phyloP scores from a whole-genome alignment of 2,888 invertebrate genomes.

The Nymphalis polychloros region DNA sequence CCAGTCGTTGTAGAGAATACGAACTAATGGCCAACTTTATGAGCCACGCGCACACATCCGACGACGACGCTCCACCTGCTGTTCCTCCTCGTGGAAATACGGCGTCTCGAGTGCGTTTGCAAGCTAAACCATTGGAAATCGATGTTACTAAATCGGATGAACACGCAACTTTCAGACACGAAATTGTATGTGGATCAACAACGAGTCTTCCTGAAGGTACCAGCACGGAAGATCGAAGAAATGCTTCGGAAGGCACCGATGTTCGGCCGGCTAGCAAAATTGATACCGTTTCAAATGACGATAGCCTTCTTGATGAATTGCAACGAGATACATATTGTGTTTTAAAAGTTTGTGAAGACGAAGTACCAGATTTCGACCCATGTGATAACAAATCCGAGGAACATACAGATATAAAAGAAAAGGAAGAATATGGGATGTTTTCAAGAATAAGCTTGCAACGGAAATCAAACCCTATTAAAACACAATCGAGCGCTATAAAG shows the following conservation, averaged over 20 bases:
- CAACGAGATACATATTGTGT: conserved; percentile 70
- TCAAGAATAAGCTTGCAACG: conserved; percentile 69
- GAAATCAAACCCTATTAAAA: conserved; percentile 74
- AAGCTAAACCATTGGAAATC: conserved; percentile 52
- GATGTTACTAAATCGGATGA: conserved; percentile 87
- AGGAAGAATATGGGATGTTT: conserved; percentile 61
- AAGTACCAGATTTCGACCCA: conserved; percentile 42
- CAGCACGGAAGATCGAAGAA: conserved; percentile 34
- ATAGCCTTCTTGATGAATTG: conserved; percentile 72
- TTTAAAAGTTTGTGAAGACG: conserved; percentile 71
- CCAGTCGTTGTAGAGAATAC: conserved; percentile 64
- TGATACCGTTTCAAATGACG: conserved; percentile 63
- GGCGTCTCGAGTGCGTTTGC: conserved; percentile 45
- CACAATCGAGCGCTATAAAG: conserved; percentile 55
- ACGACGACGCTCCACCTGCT: conserved; percentile 59
- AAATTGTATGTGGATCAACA: conserved; percentile 78
- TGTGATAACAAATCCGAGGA: conserved; percentile 45
- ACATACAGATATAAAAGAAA: conserved; percentile 40
- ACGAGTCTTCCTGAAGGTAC: conserved; percentile 44
- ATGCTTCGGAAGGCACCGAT: conserved; percentile 29
- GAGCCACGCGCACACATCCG: conserved; percentile 53
- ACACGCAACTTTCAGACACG: conserved; percentile 66
- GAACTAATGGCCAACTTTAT: conserved; percentile 74
- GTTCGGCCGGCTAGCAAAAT: conserved; percentile 43
- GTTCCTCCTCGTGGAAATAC: conserved; percentile 58